A percentile compares a stretch with the other conserved stretches of the same genome.
These are phyloP conservation scores for Schizothorax lantsangensis DNA, from an alignment of 2,797 vertebrate genomes.

Conservation along the genomic window DNA sequence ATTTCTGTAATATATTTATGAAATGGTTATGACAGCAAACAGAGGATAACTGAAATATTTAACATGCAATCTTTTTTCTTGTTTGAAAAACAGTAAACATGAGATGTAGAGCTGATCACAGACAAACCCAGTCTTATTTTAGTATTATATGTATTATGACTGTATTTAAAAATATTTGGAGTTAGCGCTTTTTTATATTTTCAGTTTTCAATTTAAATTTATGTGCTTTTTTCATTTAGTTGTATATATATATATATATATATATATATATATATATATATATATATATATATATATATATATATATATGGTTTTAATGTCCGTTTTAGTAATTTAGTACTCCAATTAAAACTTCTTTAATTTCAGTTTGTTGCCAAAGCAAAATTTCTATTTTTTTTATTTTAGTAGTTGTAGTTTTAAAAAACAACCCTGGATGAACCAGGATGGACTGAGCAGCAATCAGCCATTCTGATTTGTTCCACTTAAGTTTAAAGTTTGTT, in stretches of 20 bases:
- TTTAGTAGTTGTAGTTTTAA: background rate
- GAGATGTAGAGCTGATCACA: background rate
- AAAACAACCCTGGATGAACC: background rate
- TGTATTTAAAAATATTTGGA: background rate
- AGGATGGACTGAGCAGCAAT: background rate
- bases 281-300: too few species aligned
- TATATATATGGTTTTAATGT: too few species aligned
- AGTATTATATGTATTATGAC: background rate
- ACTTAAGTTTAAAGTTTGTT: background rate
- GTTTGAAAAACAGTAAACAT: background rate
- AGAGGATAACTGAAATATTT: background rate
- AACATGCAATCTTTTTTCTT: background rate
- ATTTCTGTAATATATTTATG: background rate
- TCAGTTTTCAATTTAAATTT: background rate
- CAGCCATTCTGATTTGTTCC: background rate
- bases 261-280: too few species aligned
- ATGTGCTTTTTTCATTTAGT: background rate
- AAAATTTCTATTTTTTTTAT: background rate
- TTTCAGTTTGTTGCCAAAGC: background rate
- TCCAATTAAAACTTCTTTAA: background rate
- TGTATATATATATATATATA: background rate
- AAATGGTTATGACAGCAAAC: background rate
- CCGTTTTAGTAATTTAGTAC: background rate
- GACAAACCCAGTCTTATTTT: background rate
- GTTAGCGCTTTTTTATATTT: background rate